Evolutionary conservation across 37 sponge, comb jelly and placozoan genomes (phyloP).

Genomic region (Cliona cf. orientalis): DNA sequence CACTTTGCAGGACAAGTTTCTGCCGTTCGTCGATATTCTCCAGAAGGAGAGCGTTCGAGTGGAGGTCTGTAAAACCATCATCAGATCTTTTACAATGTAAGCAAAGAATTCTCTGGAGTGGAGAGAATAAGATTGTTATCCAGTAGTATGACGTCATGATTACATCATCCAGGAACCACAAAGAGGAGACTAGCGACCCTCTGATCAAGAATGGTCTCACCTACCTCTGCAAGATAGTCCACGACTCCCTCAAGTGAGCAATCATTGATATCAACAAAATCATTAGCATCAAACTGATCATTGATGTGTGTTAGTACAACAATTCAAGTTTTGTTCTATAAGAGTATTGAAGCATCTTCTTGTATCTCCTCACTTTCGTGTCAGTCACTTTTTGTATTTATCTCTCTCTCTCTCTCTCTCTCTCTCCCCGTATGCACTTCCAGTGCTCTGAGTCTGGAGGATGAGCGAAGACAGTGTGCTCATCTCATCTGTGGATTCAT

Average conservation of each 20-base stretch:
- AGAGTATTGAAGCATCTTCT: no score
- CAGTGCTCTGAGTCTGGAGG: slow-evolving; percentile 91
- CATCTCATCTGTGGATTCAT: slow-evolving; percentile 72
- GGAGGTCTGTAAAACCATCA: slow-evolving; percentile 85
- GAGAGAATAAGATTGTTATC: not conserved
- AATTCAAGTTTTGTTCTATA: no score
- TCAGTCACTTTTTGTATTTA: slow-evolving; percentile 2
- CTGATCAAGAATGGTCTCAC: slow-evolving; percentile 91
- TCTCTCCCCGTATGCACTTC: not conserved
- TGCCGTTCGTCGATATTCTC: slow-evolving; percentile 94
- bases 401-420: not conserved
- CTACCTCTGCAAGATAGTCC: slow-evolving; percentile 89
- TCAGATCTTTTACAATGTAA: slow-evolving; percentile 67
- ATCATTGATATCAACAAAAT: not conserved
- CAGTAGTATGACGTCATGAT: not conserved
- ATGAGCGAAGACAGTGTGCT: slow-evolving; percentile 83
- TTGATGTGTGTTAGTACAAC: no score
- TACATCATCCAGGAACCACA: slow-evolving; percentile 39
- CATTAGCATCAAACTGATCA: not conserved
- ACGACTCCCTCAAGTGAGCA: slow-evolving; percentile 95
- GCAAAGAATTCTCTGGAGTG: not conserved
- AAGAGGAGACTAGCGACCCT: slow-evolving; percentile 79
- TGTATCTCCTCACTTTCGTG: not conserved
- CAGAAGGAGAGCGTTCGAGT: slow-evolving; percentile 96
- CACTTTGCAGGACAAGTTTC: slow-evolving; percentile 84